These are phyloP conservation scores for Bruchidius siliquastri DNA, from an alignment of 2,888 invertebrate species.

Conservation along the genomic window DNA sequence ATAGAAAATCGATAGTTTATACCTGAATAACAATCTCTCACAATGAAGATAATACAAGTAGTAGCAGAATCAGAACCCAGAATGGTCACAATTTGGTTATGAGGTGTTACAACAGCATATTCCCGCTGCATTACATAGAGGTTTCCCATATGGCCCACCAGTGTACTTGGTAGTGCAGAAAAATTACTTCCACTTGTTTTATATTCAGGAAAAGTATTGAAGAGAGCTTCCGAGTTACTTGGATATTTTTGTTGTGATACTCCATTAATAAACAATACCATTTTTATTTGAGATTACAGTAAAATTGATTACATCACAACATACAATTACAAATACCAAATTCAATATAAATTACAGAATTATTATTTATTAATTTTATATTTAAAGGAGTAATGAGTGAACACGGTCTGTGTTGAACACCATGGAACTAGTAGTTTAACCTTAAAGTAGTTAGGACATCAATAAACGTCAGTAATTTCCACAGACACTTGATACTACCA, in stretches of 20 bases:
- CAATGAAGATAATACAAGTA: slow-evolving; percentile 87
- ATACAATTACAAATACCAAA: no score
- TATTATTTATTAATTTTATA: no score
- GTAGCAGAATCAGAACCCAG: slow-evolving; percentile 92
- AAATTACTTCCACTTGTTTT: slow-evolving; percentile 80
- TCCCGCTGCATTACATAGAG: slow-evolving; percentile 83
- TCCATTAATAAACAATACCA: slow-evolving; percentile 88
- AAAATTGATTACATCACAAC: no score
- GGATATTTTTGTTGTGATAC: slow-evolving; percentile 85
- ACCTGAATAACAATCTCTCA: slow-evolving; percentile 62
- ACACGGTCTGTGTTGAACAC: no score
- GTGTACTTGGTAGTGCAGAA: slow-evolving; percentile 69
- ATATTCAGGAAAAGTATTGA: slow-evolving; percentile 79
- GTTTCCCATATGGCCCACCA: slow-evolving; percentile 69
- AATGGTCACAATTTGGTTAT: slow-evolving; percentile 86
- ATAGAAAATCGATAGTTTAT: slow-evolving; percentile 32
- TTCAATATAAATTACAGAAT: no score
- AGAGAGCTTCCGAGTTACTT: slow-evolving; percentile 73
- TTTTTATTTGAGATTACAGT: slow-evolving; percentile 35
- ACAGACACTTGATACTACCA: no score
- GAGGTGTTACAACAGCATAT: slow-evolving; percentile 83
- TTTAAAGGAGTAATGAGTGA: no score
- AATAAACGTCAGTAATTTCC: no score
- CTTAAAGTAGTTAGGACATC: no score
- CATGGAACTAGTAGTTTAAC: no score